Base-by-base conservation (phyloP, 2,113 vertebrate genomes). In the Gallinago media region DNA sequence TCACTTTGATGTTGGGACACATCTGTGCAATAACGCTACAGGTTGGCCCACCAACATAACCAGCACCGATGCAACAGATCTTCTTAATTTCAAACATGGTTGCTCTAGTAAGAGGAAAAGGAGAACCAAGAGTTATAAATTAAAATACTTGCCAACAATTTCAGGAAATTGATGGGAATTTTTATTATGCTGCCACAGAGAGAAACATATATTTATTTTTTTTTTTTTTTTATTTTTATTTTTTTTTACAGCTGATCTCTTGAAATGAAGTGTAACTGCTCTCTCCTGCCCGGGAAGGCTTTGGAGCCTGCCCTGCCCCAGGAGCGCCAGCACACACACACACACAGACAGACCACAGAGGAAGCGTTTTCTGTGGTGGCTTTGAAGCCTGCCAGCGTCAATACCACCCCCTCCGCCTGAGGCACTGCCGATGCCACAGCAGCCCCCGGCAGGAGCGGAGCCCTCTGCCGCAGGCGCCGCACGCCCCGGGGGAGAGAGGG, bases 11-110 rank as follows among this genome's bases (percentile, higher is more conserved):
- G 67, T 97, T 98, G 3, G 99, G 99, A 82, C 99, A 99, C 99
- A 99, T 99, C 8, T 99, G 98, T 4, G 99, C 99, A 56, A 99
- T 99, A 38, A 99, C 99, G 11, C 99, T 99, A 91, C 99, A 99
- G 2, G 99, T 99, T 18, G 99, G 99, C 17, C 99, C 99, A 29
- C 99, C 99, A 1, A 99, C 99, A 29, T 99, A 99, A 44, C 99
- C 99, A 4, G 99, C 99, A 16, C 99, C 99, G 4, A 99, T 99
- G 91, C 99, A 99, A 88, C 99, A 99, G 85, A 99, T 99, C 97
- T 98, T 99, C 97, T 98, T 99, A 76, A 99, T 99, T 96, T 99
- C 97, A 96, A 99, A 99, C 99, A 99, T 99, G 96, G 73, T 47
- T 77, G 71, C 54, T 85, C 96, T 98, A 49, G 26, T 3, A n/a